phyloP scores from a whole-genome alignment of 2,113 vertebrate species.

The Peromyscus leucopus region DNA sequence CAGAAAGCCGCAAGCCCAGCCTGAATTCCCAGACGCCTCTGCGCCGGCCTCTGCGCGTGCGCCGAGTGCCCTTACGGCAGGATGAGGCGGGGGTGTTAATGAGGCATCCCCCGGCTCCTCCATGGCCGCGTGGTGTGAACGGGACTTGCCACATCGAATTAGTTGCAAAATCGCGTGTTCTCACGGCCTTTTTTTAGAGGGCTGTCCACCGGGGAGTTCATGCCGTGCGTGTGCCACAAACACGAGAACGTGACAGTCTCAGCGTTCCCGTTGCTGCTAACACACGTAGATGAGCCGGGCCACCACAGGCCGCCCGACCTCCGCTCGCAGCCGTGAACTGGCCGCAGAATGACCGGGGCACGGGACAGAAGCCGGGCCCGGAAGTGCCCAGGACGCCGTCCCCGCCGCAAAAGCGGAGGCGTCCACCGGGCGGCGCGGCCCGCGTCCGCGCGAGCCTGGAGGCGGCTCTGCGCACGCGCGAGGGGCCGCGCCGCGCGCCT shows the following conservation, averaged over 20 bases:
- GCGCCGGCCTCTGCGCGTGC: not conserved
- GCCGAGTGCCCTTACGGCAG: accelerated
- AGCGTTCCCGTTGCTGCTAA: not conserved
- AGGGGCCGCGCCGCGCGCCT: not conserved
- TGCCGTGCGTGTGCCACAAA: not conserved
- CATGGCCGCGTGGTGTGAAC: accelerated
- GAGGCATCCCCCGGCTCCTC: accelerated
- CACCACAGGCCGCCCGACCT: too few species aligned
- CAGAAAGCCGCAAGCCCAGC: accelerated
- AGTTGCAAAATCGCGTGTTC: not conserved
- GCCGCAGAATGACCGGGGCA: too few species aligned
- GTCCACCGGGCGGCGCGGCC: accelerated
- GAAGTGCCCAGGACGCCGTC: not conserved
- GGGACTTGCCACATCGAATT: accelerated
- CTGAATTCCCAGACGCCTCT: not conserved
- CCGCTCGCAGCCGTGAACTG: accelerated
- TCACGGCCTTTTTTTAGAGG: too few species aligned
- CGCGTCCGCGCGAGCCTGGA: not conserved
- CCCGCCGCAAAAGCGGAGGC: accelerated
- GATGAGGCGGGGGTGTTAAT: accelerated
- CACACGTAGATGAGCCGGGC: accelerated
- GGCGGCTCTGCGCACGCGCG: not conserved
- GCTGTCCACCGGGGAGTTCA: not conserved
- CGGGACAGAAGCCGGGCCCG: accelerated
- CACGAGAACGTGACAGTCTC: not conserved